phyloP scores from a whole-genome alignment of 2,113 vertebrate species.

The Microcebus jonahi region DNA sequence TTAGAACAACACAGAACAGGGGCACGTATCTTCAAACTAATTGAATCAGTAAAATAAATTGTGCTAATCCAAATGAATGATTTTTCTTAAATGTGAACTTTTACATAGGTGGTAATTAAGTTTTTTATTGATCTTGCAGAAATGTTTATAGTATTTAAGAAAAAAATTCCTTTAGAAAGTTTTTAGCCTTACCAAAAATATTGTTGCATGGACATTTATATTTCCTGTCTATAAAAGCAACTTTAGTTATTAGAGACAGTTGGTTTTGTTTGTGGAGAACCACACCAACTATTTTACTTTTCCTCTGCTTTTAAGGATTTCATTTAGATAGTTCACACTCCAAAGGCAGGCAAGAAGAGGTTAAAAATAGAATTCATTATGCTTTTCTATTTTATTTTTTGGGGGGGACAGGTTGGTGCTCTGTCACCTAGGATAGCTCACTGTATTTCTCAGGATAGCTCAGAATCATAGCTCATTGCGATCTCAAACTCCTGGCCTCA shows the following conservation, averaged over 20 bases:
- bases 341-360: background rate
- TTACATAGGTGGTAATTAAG: conserved; percentile 27
- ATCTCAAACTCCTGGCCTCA: too few relatives aligned
- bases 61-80: conserved; percentile 56
- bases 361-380: background rate
- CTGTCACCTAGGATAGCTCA: too few relatives aligned
- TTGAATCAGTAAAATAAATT: conserved; percentile 59
- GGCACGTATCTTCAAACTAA: conserved; percentile 37
- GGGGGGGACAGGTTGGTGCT: too few relatives aligned
- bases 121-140: conserved; percentile 52
- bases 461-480: too few relatives aligned
- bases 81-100: conserved; percentile 57
- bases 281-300: background rate
- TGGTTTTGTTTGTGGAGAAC: background rate
- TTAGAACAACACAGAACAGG: conserved; percentile 46
- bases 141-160: conserved; percentile 28
- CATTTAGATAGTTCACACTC: background rate
- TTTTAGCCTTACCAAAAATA: conserved; percentile 18
- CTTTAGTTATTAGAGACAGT: background rate
- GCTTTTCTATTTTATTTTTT: too few relatives aligned
- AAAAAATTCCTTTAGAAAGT: background rate
- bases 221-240: background rate
- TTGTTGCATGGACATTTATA: background rate
- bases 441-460: too few relatives aligned
- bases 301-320: background rate